Percentiles rank a stretch among this genome's conserved stretches.
phyloP scores from a whole-genome alignment of 2,888 invertebrate genomes.

The Balanococcus diminutus region DNA sequence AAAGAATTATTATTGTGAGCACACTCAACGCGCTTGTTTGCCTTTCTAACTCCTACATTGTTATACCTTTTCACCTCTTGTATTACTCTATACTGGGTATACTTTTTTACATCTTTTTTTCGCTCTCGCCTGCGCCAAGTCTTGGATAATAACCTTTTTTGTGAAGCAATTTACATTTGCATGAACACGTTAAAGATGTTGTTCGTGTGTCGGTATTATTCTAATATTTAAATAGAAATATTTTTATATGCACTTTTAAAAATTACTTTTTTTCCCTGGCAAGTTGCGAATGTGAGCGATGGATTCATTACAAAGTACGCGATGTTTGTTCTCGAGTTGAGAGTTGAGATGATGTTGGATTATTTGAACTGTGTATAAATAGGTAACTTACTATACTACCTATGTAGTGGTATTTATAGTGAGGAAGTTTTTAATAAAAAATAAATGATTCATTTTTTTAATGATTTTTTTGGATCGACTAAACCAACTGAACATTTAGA shows the following conservation, averaged over 20 bases:
- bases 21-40: slow-evolving; percentile 46
- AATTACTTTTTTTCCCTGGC: slow-evolving; percentile 33
- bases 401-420: no score
- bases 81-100: no score
- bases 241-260: slow-evolving; percentile 36
- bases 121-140: not conserved
- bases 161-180: slow-evolving; percentile 52
- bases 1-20: slow-evolving; percentile 23
- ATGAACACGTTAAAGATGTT: slow-evolving; percentile 36
- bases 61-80: slow-evolving; percentile 11
- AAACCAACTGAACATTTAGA: no score
- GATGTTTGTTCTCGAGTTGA: no score
- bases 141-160: slow-evolving; percentile 46
- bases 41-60: slow-evolving; percentile 50
- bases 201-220: slow-evolving; percentile 31
- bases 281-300: no score
- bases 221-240: slow-evolving; percentile 32
- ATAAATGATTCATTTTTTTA: no score
- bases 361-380: no score
- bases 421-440: no score
- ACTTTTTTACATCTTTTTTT: slow-evolving; percentile 3
- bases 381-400: no score
- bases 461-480: no score
- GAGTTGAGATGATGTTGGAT: no score
- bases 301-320: no score